Evolutionary conservation across 1,140 invertebrate species (phyloP).

Genomic region (Bradynema listronoti): DNA sequence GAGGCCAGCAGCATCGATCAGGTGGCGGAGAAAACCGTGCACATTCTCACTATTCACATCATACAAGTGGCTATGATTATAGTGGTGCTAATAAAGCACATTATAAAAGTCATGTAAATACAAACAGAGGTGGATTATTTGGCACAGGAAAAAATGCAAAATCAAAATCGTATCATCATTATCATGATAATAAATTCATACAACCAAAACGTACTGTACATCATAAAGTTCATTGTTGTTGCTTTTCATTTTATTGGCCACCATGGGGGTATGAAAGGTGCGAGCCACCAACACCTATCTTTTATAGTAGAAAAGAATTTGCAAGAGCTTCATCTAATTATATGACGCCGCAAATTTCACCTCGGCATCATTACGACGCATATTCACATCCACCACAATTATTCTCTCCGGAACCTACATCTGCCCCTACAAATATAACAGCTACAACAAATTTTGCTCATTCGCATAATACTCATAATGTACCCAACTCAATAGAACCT

Average conservation of each 20-base stretch:
- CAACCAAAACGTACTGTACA: slow-evolving; percentile 9
- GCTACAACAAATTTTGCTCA: too few species aligned
- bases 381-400: too few species aligned
- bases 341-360: neutral
- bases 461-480: too few species aligned
- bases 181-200: too few species aligned
- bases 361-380: neutral
- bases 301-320: slow-evolving; percentile 1
- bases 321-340: neutral
- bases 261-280: slow-evolving; percentile 18
- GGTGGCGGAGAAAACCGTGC: neutral
- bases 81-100: neutral
- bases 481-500: too few species aligned
- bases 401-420: too few species aligned
- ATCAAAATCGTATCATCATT: too few species aligned
- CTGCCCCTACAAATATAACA: too few species aligned
- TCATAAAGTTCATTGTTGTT: slow-evolving; percentile 21
- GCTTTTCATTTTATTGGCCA: slow-evolving; percentile 20
- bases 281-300: slow-evolving; percentile 22
- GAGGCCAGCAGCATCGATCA: neutral
- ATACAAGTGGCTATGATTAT: neutral
- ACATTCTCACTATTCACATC: neutral
- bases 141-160: too few species aligned
- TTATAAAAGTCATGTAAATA: too few species aligned
- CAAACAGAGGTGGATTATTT: too few species aligned